Evolutionary conservation across 1,140 invertebrate species (phyloP).

Genomic region (Papilio aristodemus): DNA sequence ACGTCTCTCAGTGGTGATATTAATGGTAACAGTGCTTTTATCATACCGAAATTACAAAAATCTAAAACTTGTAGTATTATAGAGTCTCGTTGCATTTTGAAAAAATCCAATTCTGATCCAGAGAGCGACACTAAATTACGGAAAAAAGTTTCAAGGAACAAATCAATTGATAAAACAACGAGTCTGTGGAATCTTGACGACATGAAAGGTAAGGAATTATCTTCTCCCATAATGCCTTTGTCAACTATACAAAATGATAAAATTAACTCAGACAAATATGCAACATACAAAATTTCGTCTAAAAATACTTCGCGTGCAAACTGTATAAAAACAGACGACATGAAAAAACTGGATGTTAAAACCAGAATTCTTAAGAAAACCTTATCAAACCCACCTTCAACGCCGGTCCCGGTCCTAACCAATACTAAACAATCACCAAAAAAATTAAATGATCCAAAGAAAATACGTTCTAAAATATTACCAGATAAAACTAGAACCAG

Average conservation of each 20-base stretch:
- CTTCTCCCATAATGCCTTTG: constrained; percentile 67
- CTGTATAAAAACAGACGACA: constrained; percentile 69
- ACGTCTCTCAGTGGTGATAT: constrained; percentile 51
- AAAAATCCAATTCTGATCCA: constrained; percentile 75
- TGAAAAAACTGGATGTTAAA: constrained; percentile 78
- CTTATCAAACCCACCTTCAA: constrained; percentile 76
- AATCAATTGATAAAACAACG: constrained; percentile 78
- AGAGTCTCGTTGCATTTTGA: constrained; percentile 82
- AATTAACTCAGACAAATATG: constrained; percentile 75
- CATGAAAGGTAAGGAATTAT: constrained; percentile 77
- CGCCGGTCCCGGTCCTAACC: constrained; percentile 67
- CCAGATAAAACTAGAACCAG: constrained; percentile 51
- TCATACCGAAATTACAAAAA: constrained; percentile 81
- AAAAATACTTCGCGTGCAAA: constrained; percentile 61
- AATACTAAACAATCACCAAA: constrained; percentile 65
- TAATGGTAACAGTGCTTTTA: constrained; percentile 55
- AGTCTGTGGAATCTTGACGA: constrained; percentile 81
- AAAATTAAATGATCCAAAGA: constrained; percentile 74
- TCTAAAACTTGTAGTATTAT: constrained; percentile 84
- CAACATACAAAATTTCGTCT: constrained; percentile 76
- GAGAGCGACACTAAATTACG: constrained; percentile 56
- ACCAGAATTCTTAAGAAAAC: constrained; percentile 79
- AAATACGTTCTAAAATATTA: constrained; percentile 60
- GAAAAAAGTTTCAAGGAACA: constrained; percentile 66
- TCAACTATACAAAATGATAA: constrained; percentile 59